phyloP scores from a whole-genome alignment of 2,888 invertebrate species.

The Cryptus armator region DNA sequence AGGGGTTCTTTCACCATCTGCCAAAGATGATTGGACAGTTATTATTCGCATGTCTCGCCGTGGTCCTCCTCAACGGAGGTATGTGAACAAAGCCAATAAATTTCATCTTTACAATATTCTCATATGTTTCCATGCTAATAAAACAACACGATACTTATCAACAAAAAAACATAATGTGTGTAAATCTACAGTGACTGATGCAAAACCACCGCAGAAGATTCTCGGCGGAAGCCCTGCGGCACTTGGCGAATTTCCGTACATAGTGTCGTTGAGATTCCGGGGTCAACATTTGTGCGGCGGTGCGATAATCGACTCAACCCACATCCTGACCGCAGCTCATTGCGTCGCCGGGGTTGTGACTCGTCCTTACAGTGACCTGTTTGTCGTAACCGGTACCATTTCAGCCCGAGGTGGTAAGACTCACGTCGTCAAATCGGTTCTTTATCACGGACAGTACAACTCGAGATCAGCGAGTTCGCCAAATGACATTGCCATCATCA shows the following conservation, averaged over 20 bases:
- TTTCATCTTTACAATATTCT: not conserved
- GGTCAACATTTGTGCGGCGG: conserved; percentile 46
- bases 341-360: not conserved
- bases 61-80: too few relatives aligned
- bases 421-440: conserved; percentile 11
- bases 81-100: too few relatives aligned
- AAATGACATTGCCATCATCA: conserved; percentile 60
- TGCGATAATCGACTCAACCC: conserved; percentile 17
- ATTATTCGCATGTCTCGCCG: too few relatives aligned
- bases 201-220: conserved; percentile 29
- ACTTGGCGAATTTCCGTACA: conserved; percentile 47
- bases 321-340: conserved; percentile 57
- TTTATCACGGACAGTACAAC: conserved; percentile 21
- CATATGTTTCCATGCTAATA: not conserved
- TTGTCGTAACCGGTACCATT: conserved; percentile 49
- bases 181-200: conserved; percentile 26
- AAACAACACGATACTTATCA: not conserved
- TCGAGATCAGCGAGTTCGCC: not conserved
- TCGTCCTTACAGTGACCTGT: not conserved
- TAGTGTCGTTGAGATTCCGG: conserved; percentile 27
- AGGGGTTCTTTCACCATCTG: too few relatives aligned
- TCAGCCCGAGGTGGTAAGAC: conserved; percentile 28
- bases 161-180: not conserved
- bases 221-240: conserved; percentile 27
- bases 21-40: too few relatives aligned